Evolutionary conservation across 64 coral and sea anemone genomes (phyloP).

Genomic region (Actinia tenebrosa): DNA sequence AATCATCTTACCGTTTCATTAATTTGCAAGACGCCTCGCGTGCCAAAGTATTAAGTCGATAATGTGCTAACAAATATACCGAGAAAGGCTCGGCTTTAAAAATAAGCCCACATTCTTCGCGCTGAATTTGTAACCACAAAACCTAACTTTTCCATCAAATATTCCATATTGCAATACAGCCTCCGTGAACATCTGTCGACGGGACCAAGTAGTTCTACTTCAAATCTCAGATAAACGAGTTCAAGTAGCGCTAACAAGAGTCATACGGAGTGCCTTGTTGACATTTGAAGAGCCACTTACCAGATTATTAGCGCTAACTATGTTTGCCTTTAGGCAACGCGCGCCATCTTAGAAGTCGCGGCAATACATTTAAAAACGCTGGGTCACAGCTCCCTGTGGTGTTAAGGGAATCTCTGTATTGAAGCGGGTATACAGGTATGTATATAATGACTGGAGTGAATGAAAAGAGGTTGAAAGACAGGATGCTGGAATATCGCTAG

Average conservation of each 20-base stretch:
- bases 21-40: too few species aligned
- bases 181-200: background rate
- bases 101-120: background rate
- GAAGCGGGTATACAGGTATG: background rate
- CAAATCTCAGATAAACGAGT: slow-evolving; percentile 9
- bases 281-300: slow-evolving; percentile 10
- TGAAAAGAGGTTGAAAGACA: background rate
- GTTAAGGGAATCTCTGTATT: background rate
- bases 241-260: slow-evolving; percentile 7
- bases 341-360: background rate
- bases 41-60: too few species aligned
- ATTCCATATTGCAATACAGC: background rate
- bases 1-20: too few species aligned
- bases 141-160: background rate
- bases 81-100: background rate
- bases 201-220: background rate
- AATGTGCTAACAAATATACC: too few species aligned
- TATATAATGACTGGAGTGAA: background rate
- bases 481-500: background rate
- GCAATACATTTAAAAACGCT: background rate
- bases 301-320: slow-evolving; percentile 12
- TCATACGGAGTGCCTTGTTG: background rate
- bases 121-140: background rate
- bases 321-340: background rate
- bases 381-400: background rate